phyloP scores from a whole-genome alignment of 2,113 vertebrate species.

The Stomatorhinus ivindoensis region DNA sequence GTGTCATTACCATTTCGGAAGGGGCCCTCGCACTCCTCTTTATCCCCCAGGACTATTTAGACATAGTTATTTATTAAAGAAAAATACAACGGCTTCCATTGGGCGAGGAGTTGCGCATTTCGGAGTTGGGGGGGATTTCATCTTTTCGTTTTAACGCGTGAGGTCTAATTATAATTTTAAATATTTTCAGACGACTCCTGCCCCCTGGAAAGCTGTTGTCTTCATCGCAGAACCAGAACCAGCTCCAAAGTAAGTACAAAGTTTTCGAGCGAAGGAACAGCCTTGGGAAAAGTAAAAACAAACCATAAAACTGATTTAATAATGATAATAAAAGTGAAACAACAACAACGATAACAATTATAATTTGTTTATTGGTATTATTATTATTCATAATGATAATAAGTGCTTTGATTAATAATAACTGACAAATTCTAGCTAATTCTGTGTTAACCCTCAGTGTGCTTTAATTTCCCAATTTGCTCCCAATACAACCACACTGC shows the following conservation, averaged over 20 bases:
- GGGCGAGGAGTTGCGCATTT: constrained; percentile 14
- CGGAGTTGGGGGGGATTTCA: background rate
- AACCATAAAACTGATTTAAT: background rate
- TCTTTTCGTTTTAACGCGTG: constrained; percentile 35
- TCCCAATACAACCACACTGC: background rate
- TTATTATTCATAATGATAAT: background rate
- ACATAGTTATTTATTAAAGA: constrained; percentile 48
- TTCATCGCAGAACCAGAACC: background rate
- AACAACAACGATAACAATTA: background rate
- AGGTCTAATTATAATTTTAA: constrained; percentile 15
- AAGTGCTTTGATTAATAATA: constrained; percentile 1
- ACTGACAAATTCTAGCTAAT: background rate
- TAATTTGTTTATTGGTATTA: background rate
- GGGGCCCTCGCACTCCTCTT: constrained; percentile 38
- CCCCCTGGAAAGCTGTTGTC: background rate
- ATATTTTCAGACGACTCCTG: background rate
- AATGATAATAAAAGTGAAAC: background rate
- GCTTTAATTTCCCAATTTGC: background rate
- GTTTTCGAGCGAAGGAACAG: background rate
- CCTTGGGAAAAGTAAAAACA: background rate
- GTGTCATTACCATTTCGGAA: constrained; percentile 64
- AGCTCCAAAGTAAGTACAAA: background rate
- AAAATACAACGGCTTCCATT: constrained; percentile 9
- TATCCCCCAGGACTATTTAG: constrained; percentile 47
- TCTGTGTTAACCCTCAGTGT: background rate